Conservation (phyloP, 2,797 vertebrate genomes). For the Botia almorhae region DNA sequence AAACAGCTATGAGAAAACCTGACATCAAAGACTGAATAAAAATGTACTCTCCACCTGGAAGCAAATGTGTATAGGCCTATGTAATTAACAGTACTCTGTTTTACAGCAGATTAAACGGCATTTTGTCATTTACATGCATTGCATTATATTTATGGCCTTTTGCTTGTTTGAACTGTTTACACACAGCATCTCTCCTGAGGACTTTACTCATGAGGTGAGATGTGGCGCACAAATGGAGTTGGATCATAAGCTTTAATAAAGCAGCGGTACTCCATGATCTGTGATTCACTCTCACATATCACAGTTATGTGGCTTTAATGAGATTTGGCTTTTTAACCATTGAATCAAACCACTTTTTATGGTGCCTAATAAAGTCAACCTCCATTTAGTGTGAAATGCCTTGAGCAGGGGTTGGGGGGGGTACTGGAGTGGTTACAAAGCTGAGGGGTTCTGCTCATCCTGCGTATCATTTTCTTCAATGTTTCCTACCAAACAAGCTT, state of each 20-base stretch:
- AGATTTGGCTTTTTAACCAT: conserved; percentile 66
- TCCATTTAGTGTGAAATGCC: conserved; percentile 67
- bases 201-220: background rate
- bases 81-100: background rate
- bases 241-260: conserved; percentile 50
- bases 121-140: background rate
- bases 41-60: background rate
- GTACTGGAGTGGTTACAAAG: conserved; percentile 17
- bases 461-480: background rate
- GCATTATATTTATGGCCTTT: background rate
- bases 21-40: background rate
- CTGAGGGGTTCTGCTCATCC: background rate
- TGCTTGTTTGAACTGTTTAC: background rate
- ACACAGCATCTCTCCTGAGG: background rate
- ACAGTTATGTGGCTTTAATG: conserved; percentile 66
- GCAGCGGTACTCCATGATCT: conserved; percentile 50
- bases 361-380: conserved; percentile 70
- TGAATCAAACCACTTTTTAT: conserved; percentile 65
- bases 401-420: conserved; percentile 48
- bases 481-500: background rate
- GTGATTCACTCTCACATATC: conserved; percentile 46
- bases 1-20: no score
- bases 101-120: background rate
- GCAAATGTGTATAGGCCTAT: background rate
- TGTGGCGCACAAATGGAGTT: conserved; percentile 44